Evolutionary conservation across 53 echinoderm and acorn worm species (phyloP).

Genomic region (Henricia sp.): DNA sequence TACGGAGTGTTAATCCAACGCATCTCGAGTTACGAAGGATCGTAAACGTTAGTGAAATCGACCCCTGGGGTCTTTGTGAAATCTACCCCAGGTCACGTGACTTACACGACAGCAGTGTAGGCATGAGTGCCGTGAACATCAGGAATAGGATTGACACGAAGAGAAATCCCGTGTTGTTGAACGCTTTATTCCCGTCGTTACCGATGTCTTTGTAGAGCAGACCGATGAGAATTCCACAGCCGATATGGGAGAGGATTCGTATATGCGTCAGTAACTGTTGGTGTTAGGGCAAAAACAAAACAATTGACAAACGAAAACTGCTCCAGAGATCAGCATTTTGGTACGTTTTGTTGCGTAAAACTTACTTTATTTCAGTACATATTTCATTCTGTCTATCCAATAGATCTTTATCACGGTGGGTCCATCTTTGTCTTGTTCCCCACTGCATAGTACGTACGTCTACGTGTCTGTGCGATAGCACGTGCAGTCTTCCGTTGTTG

Average conservation of each 20-base stretch:
- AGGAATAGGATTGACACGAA: conserved; percentile 93
- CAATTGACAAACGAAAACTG: background rate
- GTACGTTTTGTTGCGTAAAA: too few species aligned
- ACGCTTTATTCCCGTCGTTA: conserved; percentile 86
- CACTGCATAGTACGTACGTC: too few species aligned
- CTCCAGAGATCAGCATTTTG: too few species aligned
- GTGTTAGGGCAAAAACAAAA: background rate
- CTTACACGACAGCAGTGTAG: conserved; percentile 85
- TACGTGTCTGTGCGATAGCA: too few species aligned
- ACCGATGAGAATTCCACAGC: conserved; percentile 88
- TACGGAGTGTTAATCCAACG: too few species aligned
- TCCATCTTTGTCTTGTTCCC: too few species aligned
- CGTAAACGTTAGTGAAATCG: too few species aligned
- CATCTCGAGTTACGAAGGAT: too few species aligned
- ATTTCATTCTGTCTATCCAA: too few species aligned
- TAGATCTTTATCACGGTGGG: too few species aligned
- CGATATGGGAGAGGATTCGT: conserved; percentile 83
- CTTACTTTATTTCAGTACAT: background rate
- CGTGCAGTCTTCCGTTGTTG: too few species aligned
- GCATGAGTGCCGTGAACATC: conserved; percentile 99
- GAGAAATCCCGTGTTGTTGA: conserved; percentile 91
- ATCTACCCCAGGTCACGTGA: background rate
- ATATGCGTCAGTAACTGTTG: conserved; percentile 91
- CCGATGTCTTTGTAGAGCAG: conserved; percentile 85
- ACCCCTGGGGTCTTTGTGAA: background rate